These are phyloP conservation scores for Rotaria socialis DNA, from an alignment of 2,888 invertebrate species.

Conservation along the genomic window DNA sequence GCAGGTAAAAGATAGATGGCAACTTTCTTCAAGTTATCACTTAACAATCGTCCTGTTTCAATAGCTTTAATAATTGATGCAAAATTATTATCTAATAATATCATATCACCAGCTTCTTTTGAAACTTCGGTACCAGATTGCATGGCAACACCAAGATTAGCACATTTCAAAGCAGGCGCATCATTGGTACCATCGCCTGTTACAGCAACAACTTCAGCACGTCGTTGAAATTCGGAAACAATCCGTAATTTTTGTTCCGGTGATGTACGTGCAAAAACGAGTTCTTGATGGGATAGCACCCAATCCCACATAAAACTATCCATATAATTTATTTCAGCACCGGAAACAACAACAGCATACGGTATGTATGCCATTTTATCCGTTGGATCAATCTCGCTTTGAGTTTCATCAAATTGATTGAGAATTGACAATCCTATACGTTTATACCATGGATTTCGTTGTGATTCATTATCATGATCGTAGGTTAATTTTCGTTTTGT, in stretches of 20 bases:
- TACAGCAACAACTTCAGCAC: constrained; percentile 36
- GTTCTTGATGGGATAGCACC: constrained; percentile 37
- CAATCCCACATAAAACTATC: constrained; percentile 37
- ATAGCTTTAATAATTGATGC: constrained; percentile 50
- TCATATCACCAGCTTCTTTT: constrained; percentile 62
- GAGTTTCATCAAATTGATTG: not conserved
- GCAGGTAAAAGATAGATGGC: constrained; percentile 41
- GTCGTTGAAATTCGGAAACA: constrained; percentile 41
- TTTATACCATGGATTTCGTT: not conserved
- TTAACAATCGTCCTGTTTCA: constrained; percentile 38
- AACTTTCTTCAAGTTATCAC: constrained; percentile 43
- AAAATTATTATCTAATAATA: constrained; percentile 49
- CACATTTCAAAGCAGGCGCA: constrained; percentile 38
- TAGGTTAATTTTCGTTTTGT: not conserved
- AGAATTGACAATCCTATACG: not conserved
- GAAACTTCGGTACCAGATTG: constrained; percentile 75
- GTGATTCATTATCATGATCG: not conserved
- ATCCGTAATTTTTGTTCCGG: constrained; percentile 44
- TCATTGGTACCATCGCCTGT: constrained; percentile 45
- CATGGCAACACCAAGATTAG: not conserved
- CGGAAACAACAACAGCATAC: constrained; percentile 27
- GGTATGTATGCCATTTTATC: not conserved
- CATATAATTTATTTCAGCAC: constrained; percentile 35
- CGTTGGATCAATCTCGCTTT: not conserved
- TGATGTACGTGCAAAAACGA: constrained; percentile 43